Percentiles rank a stretch among this genome's conserved stretches.
phyloP scores from a whole-genome alignment of 2,113 vertebrate genomes.

The Mus pahari region DNA sequence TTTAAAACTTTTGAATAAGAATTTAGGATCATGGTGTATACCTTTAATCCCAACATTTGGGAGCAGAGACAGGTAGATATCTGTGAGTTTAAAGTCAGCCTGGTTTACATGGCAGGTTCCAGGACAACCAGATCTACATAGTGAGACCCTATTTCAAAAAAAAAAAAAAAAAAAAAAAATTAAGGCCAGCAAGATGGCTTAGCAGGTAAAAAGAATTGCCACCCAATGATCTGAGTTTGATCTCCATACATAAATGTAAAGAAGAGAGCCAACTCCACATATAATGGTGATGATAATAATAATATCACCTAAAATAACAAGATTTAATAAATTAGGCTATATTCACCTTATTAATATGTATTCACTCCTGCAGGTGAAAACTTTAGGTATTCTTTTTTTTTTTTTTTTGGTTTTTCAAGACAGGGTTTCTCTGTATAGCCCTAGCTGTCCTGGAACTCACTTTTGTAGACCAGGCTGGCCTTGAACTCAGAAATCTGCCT shows the following conservation, averaged over 20 bases:
- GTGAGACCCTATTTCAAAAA: background rate
- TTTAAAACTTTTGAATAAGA: slow-evolving; percentile 13
- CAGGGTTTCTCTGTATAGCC: too few relatives aligned
- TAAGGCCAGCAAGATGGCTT: background rate
- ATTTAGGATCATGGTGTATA: background rate
- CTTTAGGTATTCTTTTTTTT: slow-evolving; percentile 20
- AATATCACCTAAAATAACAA: background rate
- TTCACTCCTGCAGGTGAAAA: background rate
- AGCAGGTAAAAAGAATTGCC: background rate
- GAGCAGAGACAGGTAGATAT: background rate
- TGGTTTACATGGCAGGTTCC: background rate
- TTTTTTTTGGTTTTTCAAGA: too few relatives aligned
- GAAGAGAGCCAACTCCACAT: background rate
- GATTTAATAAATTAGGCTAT: background rate
- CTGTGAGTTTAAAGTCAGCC: background rate
- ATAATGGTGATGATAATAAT: background rate
- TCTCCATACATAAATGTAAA: background rate
- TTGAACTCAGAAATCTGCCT: too few relatives aligned
- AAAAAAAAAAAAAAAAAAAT: background rate
- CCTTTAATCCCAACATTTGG: background rate
- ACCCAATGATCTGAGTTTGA: background rate
- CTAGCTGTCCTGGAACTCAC: too few relatives aligned
- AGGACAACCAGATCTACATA: background rate
- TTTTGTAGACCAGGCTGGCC: too few relatives aligned
- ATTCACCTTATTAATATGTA: background rate